These are phyloP conservation scores for Hylyphantes graminicola DNA, from an alignment of 1,140 invertebrate genomes.

Conservation along the genomic window DNA sequence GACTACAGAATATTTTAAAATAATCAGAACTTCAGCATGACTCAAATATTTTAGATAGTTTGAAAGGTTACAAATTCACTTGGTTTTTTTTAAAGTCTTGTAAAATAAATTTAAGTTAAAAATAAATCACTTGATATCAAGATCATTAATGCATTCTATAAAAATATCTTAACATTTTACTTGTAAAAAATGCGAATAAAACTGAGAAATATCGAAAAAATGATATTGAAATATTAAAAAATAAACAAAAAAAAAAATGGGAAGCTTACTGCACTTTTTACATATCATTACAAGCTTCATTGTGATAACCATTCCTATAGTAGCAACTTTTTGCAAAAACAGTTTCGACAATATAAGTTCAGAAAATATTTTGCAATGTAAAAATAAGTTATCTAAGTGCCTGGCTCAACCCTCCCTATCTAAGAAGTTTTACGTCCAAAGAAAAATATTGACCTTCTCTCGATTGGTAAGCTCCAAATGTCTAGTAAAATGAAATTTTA, in stretches of 20 bases:
- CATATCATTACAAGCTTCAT: too few relatives aligned
- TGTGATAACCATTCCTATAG: too few relatives aligned
- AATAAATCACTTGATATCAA: neutral
- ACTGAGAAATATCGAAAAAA: neutral
- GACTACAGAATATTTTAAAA: too few relatives aligned
- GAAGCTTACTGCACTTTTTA: too few relatives aligned
- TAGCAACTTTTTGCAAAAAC: too few relatives aligned
- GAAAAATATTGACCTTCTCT: constrained; percentile 42
- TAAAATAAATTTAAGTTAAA: too few relatives aligned
- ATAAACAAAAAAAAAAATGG: neutral
- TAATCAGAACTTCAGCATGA: too few relatives aligned
- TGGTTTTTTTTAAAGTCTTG: neutral
- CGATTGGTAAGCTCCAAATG: constrained; percentile 46
- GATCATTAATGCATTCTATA: neutral
- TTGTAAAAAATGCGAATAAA: neutral
- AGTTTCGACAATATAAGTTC: constrained; percentile 8
- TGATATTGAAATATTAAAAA: neutral
- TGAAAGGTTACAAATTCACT: neutral
- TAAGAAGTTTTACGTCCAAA: constrained; percentile 25
- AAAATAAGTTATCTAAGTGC: constrained; percentile 56
- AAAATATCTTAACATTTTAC: neutral
- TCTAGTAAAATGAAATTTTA: constrained; percentile 26
- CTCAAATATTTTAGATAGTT: too few relatives aligned
- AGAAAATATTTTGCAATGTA: constrained; percentile 49
- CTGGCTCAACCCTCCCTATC: constrained; percentile 12